A percentile compares a stretch with the other conserved stretches of the same genome.
Evolutionary conservation across 2,888 invertebrate species (phyloP).

Genomic region (Harmothoe impar): DNA sequence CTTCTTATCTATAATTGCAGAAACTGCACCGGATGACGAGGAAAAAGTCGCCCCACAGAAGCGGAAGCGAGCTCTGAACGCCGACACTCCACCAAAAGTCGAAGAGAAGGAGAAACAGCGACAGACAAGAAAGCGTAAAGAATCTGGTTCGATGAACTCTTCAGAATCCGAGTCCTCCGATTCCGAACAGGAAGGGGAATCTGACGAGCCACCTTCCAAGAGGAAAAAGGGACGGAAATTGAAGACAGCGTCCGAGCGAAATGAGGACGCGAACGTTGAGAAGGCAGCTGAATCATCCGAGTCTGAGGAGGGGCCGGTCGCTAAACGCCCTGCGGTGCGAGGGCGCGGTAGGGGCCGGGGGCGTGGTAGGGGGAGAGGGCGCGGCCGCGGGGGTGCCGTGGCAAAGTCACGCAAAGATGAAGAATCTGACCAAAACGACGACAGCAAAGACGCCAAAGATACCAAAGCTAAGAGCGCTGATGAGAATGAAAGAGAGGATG

Average conservation of each 20-base stretch:
- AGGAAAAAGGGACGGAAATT: slow-evolving; percentile 88
- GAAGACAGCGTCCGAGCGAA: slow-evolving; percentile 39
- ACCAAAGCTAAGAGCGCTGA: slow-evolving; percentile 3
- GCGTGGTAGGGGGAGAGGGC: slow-evolving; percentile 47
- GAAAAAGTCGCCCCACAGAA: slow-evolving; percentile 51
- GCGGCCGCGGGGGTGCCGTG: slow-evolving; percentile 18
- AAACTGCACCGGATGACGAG: neutral
- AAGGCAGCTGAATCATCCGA: slow-evolving; percentile 50
- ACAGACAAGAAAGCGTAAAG: slow-evolving; percentile 18
- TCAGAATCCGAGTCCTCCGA: slow-evolving; percentile 64
- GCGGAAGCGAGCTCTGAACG: slow-evolving; percentile 56
- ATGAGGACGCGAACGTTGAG: slow-evolving; percentile 49
- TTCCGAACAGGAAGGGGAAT: slow-evolving; percentile 86
- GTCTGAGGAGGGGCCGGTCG: slow-evolving; percentile 80
- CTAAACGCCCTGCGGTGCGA: slow-evolving; percentile 81
- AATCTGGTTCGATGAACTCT: neutral
- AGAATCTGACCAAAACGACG: neutral
- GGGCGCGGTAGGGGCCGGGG: slow-evolving; percentile 38
- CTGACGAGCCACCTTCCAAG: slow-evolving; percentile 88
- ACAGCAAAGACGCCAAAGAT: slow-evolving; percentile 8
- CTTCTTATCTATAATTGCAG: too few relatives aligned
- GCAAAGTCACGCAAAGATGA: neutral
- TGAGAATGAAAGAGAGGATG: neutral
- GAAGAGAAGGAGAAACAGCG: slow-evolving; percentile 41
- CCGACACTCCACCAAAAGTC: neutral